Percentiles rank a stretch among this genome's conserved stretches.
These are phyloP conservation scores for Melinaea marsaeus DNA, from an alignment of 2,888 invertebrate species.

Conservation along the genomic window DNA sequence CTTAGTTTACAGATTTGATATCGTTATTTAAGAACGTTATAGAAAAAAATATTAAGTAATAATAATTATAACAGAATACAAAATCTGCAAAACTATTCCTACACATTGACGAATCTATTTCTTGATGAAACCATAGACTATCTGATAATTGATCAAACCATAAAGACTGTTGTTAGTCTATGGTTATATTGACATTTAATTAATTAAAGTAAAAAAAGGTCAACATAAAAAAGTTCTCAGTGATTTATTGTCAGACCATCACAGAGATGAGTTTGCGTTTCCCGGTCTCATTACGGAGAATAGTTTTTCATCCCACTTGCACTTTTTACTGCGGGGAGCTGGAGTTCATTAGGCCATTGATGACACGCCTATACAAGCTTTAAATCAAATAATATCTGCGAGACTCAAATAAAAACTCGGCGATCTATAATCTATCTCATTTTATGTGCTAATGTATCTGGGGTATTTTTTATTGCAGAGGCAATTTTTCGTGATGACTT, in stretches of 20 bases:
- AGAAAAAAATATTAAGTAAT: too few relatives aligned
- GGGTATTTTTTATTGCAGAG: not conserved
- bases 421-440: not conserved
- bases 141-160: too few relatives aligned
- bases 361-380: not conserved
- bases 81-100: too few relatives aligned
- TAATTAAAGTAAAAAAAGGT: not conserved
- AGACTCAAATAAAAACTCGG: not conserved
- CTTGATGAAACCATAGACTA: too few relatives aligned
- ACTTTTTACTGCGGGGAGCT: conserved; percentile 4
- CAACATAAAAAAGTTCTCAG: not conserved
- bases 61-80: too few relatives aligned
- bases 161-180: too few relatives aligned
- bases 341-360: not conserved
- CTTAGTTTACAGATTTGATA: not conserved
- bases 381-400: not conserved
- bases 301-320: conserved; percentile 17
- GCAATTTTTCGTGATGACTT: too few relatives aligned
- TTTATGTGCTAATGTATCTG: conserved; percentile 5
- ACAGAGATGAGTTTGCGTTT: not conserved
- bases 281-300: conserved; percentile 7
- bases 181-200: not conserved
- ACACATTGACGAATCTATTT: too few relatives aligned
- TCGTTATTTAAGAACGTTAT: not conserved
- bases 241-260: not conserved